Conservation (phyloP, 2,797 vertebrate genomes). For the Sebastolobus altivelis region DNA sequence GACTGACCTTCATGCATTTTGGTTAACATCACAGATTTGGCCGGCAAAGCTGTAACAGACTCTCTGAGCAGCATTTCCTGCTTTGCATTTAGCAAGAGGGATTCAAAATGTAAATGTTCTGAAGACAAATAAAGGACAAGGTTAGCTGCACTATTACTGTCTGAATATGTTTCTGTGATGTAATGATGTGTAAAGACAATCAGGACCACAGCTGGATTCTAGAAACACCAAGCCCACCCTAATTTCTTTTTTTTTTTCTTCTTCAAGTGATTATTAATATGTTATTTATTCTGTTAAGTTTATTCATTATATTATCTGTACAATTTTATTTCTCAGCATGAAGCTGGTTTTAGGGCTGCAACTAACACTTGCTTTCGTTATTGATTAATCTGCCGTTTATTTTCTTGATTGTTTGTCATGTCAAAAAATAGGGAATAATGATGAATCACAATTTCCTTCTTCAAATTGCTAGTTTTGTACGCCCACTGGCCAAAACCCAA, state of each 20-base stretch:
- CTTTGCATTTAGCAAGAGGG: not conserved
- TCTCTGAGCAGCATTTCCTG: not conserved
- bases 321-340: not conserved
- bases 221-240: not conserved
- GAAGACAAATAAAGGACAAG: slow-evolving; percentile 17
- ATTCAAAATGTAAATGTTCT: not conserved
- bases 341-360: not conserved
- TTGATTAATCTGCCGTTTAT: not conserved
- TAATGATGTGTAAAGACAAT: not conserved
- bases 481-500: not conserved
- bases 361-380: not conserved
- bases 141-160: not conserved
- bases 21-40: not conserved
- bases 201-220: not conserved
- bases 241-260: not conserved
- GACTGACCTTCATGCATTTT: not conserved
- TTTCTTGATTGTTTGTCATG: not conserved
- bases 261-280: not conserved
- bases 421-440: no score
- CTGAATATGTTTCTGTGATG: not conserved
- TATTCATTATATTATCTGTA: not conserved
- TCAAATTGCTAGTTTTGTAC: not conserved
- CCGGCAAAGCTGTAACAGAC: not conserved
- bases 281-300: not conserved
- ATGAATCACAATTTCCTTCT: not conserved